Evolutionary conservation across 2,797 vertebrate genomes (phyloP).

Genomic region (Zenarchopterus dispar): DNA sequence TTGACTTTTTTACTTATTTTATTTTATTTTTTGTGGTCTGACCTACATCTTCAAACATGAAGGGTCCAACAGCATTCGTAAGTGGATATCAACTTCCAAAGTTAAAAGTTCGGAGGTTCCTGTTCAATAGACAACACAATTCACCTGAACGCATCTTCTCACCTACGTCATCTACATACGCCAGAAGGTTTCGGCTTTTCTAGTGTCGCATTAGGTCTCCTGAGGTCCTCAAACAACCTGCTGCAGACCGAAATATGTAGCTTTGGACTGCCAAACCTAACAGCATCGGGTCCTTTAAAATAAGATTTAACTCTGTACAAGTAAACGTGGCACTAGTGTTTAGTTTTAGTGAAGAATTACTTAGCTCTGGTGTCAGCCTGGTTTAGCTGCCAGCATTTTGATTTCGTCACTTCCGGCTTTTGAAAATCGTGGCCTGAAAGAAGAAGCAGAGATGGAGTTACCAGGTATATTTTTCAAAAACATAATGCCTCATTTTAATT

Average conservation of each 20-base stretch:
- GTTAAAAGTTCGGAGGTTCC: too few relatives aligned
- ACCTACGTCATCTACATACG: neutral
- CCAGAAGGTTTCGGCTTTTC: constrained; percentile 15
- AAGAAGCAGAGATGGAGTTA: constrained; percentile 56
- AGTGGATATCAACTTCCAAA: too few relatives aligned
- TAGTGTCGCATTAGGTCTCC: neutral
- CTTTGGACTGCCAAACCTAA: fast-evolving
- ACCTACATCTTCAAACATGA: too few relatives aligned
- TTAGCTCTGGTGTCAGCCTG: constrained; percentile 8
- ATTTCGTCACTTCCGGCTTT: constrained; percentile 67
- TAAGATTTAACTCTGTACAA: fast-evolving
- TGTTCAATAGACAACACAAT: neutral
- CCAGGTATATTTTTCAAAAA: constrained; percentile 41
- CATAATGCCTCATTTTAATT: fast-evolving
- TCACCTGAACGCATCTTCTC: neutral
- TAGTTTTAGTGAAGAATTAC: neutral
- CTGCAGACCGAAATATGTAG: fast-evolving
- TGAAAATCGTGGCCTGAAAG: constrained; percentile 60
- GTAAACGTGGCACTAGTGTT: fast-evolving
- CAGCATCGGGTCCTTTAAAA: fast-evolving
- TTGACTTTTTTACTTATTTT: too few relatives aligned
- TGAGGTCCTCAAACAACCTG: neutral
- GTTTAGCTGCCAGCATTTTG: constrained; percentile 8
- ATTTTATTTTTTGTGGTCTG: too few relatives aligned
- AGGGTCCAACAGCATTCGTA: too few relatives aligned